Base-by-base conservation (phyloP, 2,888 invertebrate species). In the Drosophila engyochracea region DNA sequence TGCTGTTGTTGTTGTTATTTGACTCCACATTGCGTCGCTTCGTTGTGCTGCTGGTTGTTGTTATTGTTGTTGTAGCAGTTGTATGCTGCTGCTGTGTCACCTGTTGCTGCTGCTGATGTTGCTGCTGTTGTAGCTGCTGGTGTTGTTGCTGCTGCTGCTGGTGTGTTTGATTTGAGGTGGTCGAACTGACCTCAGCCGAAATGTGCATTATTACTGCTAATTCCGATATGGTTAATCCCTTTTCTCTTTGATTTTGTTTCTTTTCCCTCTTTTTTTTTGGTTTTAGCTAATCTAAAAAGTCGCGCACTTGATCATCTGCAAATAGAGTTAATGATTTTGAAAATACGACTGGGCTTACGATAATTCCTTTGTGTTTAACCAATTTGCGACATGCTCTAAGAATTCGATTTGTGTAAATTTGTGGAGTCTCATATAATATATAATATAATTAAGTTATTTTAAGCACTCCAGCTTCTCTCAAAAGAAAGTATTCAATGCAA, bases 131-230 rank as follows among this genome's bases (percentile, higher is more conserved):
- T 10, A 82, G 71, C 63, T 84, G 65, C 6, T 75, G 71, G 3
- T 77, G 75, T 22, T 83, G 74, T 0, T 71, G 81, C 0, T 81
- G 83, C 14, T 88, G 83, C 31, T 83, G 88, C 35, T 78, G 86
- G 7, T 84, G 85, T 54, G 82, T 77, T 71, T 85, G 94, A 64
- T 94, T 94, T 68, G 87, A 95, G 67, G 96, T 96, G 70, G 96
- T 96, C 63, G 96, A 96, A 92, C 95, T 96, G 92, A 96, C 96
- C 95, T 97, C 97, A 94, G 96, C 96, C 87, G 96, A 95, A 93
- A 97, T 94, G 95, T 97, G 97, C 97, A 97, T 97, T 94, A 83
- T 89, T 88, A 80, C 86, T 71, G 71, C 58, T 68, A 58, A 64
- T 53, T 69, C 59, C 71, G 55, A 55, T 58, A 53, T 44, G 39